Conservation (phyloP, 2,113 vertebrate genomes). For the Ictidomys tridecemlineatus region DNA sequence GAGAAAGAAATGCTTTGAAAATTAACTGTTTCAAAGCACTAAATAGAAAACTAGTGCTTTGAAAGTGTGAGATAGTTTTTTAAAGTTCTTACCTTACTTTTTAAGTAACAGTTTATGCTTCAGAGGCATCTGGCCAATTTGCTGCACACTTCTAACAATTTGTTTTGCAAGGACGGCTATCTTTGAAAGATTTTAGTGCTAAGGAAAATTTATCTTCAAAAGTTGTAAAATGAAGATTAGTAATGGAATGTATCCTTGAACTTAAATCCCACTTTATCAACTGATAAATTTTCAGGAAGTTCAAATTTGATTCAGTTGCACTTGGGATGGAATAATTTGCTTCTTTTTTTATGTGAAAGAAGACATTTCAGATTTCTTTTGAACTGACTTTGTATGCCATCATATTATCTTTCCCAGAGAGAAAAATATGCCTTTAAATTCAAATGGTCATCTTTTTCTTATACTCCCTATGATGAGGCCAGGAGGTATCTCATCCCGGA, state of each 20-base stretch:
- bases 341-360: constrained; percentile 60
- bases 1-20: constrained; percentile 1
- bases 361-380: constrained; percentile 55
- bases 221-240: constrained; percentile 81
- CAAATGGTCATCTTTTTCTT: constrained; percentile 24
- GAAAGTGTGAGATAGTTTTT: background rate
- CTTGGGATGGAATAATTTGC: constrained; percentile 56
- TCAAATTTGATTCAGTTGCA: constrained; percentile 65
- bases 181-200: constrained; percentile 70
- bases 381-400: constrained; percentile 32
- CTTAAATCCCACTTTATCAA: constrained; percentile 74
- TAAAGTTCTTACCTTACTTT: constrained; percentile 55
- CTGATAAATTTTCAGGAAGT: constrained; percentile 80
- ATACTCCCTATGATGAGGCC: background rate
- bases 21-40: background rate
- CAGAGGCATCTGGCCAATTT: constrained; percentile 72
- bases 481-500: background rate
- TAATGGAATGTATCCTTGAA: constrained; percentile 80
- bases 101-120: background rate
- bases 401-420: background rate
- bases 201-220: constrained; percentile 73
- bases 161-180: constrained; percentile 64
- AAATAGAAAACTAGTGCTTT: constrained; percentile 1
- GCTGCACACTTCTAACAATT: constrained; percentile 61
- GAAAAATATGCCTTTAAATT: background rate